phyloP scores from a whole-genome alignment of 2,113 vertebrate genomes.

The Chlamydotis undulata region DNA sequence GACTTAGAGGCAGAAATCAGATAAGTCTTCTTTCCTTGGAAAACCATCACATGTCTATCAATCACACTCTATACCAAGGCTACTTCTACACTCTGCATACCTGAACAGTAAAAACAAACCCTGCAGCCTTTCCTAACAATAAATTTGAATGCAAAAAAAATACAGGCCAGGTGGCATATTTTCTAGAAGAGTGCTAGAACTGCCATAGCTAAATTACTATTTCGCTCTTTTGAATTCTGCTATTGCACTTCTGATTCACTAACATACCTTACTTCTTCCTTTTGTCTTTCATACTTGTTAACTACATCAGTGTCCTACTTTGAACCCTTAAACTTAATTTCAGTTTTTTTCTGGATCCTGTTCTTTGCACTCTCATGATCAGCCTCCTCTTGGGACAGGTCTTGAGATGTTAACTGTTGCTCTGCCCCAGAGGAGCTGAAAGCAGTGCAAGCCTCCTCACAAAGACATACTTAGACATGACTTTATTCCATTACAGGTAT shows the following conservation, averaged over 20 bases:
- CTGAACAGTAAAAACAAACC: slow-evolving; percentile 32
- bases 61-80: background rate
- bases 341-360: background rate
- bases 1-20: background rate
- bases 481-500: background rate
- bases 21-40: background rate
- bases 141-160: background rate
- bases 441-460: background rate
- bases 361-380: background rate
- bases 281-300: background rate
- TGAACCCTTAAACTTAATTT: background rate
- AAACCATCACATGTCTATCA: background rate
- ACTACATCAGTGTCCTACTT: background rate
- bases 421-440: background rate
- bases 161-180: background rate
- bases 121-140: slow-evolving; percentile 15
- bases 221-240: background rate
- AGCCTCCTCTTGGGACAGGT: background rate
- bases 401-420: background rate
- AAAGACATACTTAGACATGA: background rate
- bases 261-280: background rate
- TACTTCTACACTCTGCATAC: background rate
- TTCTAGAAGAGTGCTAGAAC: background rate
- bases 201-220: background rate
- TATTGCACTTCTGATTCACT: background rate